A percentile compares a stretch with the other conserved stretches of the same genome.
Conservation (phyloP, 2,888 invertebrate genomes). For the Nemurella pictetii region DNA sequence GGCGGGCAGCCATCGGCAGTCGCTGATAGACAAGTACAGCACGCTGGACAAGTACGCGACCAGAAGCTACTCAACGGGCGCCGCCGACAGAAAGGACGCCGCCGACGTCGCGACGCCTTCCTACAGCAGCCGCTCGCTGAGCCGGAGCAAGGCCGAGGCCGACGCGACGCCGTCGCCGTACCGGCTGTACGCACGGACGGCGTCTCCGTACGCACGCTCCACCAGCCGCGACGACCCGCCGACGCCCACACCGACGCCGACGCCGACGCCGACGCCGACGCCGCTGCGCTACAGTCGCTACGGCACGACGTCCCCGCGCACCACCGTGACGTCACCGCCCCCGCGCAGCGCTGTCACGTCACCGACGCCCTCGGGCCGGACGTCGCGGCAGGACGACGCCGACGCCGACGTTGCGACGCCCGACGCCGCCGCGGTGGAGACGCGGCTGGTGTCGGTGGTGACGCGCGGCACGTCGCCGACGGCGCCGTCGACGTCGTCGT, state of each 20-base stretch:
- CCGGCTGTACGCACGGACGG: constrained; percentile 35
- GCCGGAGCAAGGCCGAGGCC: constrained; percentile 4
- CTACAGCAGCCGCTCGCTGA: constrained; percentile 23
- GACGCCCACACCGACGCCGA: constrained; percentile 32
- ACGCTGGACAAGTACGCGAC: background rate
- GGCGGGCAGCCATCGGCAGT: background rate
- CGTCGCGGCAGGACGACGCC: background rate
- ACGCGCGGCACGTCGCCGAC: constrained; percentile 81
- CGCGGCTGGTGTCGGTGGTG: constrained; percentile 59
- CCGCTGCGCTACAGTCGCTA: constrained; percentile 45
- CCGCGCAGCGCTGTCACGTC: background rate
- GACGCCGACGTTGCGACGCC: background rate
- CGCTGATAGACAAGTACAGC: constrained; percentile 24
- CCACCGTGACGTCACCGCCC: constrained; percentile 45
- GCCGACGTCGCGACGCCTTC: constrained; percentile 4
- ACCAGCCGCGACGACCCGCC: constrained; percentile 38
- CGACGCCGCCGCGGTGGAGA: constrained; percentile 23
- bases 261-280: constrained; percentile 34
- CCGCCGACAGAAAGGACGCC: constrained; percentile 20
- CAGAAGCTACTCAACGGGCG: constrained; percentile 11
- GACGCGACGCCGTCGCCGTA: constrained; percentile 30
- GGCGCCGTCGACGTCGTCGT: constrained; percentile 64
- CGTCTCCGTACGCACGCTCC: constrained; percentile 35
- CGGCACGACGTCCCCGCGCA: constrained; percentile 45
- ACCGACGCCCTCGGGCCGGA: constrained; percentile 25